Percentiles rank a stretch among this genome's conserved stretches.
These are phyloP conservation scores for Flexamia atlantica DNA, from an alignment of 2,888 invertebrate genomes.

Conservation along the genomic window DNA sequence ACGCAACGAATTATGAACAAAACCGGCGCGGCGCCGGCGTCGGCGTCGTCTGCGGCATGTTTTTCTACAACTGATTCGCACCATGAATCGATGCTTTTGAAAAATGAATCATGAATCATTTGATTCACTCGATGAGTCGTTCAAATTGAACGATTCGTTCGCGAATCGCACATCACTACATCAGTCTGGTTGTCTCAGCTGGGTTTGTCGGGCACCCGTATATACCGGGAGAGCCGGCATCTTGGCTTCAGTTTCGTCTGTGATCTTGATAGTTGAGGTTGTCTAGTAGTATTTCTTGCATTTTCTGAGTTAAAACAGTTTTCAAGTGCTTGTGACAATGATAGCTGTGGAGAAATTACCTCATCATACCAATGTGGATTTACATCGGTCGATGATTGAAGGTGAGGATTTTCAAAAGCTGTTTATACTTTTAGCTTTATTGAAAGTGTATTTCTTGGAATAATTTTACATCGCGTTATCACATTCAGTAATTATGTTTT, in stretches of 20 bases:
- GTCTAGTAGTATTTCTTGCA: background rate
- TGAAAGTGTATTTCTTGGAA: no score
- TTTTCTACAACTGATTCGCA: no score
- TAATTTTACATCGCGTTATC: no score
- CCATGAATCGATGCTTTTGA: no score
- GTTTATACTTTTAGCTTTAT: background rate
- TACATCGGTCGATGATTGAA: conserved; percentile 29
- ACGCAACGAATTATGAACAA: no score
- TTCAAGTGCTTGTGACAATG: conserved; percentile 35
- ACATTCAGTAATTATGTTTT: no score
- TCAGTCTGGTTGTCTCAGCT: no score
- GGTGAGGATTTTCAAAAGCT: conserved; percentile 16
- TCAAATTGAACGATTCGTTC: no score
- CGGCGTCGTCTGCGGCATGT: no score
- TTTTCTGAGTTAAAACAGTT: background rate
- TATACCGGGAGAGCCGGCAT: background rate
- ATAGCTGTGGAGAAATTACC: conserved; percentile 52
- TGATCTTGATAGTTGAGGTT: background rate
- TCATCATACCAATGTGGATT: conserved; percentile 13
- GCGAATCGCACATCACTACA: background rate
- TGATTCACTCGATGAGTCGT: no score
- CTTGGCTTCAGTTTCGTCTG: background rate
- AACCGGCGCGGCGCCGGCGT: no score
- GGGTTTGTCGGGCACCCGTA: background rate
- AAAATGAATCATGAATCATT: no score